A percentile compares a stretch with the other conserved stretches of the same genome.
These are phyloP conservation scores for Manacus vitellinus DNA, from an alignment of 2,113 vertebrate genomes.

Conservation along the genomic window DNA sequence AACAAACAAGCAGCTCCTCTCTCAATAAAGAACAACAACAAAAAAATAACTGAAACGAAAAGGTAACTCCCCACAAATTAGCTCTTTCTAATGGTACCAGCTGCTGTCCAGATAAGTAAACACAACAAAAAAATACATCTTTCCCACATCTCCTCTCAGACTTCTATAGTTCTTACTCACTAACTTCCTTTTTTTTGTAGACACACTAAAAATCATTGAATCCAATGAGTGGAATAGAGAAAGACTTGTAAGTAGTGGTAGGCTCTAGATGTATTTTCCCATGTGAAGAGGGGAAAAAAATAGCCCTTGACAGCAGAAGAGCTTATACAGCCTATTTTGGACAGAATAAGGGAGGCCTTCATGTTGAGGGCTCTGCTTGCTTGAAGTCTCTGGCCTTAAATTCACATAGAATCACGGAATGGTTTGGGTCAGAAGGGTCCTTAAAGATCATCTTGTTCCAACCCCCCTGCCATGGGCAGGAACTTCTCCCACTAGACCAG, in stretches of 20 bases:
- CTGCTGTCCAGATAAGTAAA: not conserved
- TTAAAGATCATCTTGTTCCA: accelerated
- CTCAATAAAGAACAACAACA: not conserved
- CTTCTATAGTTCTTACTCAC: not conserved
- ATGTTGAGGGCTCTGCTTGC: not conserved
- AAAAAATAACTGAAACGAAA: not conserved
- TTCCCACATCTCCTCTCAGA: not conserved
- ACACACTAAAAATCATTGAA: not conserved
- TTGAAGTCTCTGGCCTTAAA: not conserved
- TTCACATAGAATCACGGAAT: not conserved
- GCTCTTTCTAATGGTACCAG: not conserved
- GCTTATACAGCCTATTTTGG: not conserved
- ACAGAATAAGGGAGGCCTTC: not conserved
- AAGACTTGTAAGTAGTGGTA: not conserved
- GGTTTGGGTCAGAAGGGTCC: not conserved
- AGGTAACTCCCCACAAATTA: not conserved
- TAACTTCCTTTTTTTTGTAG: not conserved
- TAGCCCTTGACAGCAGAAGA: not conserved
- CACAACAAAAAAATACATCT: not conserved
- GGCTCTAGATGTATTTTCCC: not conserved
- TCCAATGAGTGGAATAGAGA: not conserved
- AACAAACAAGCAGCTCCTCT: not conserved
- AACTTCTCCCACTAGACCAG: too few species aligned
- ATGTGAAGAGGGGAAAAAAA: not conserved
- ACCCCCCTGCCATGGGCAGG: not conserved